Evolutionary conservation across 35 echinoderm and acorn worm species (phyloP).

Genomic region (Stichopus chloronotus): DNA sequence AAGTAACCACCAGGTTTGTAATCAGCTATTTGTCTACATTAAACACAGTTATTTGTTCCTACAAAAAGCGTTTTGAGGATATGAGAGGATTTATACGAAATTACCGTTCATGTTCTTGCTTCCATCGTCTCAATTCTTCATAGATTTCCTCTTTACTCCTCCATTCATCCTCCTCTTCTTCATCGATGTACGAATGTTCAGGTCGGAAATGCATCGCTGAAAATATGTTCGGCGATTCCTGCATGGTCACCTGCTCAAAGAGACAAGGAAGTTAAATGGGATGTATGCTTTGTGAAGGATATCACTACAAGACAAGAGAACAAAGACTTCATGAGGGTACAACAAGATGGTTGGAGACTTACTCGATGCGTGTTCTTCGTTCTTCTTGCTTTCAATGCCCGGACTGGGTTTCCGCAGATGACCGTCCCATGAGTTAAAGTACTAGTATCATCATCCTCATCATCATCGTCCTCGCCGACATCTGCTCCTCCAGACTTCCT

Average conservation of each 20-base stretch:
- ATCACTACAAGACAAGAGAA: no score
- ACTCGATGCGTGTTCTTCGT: conserved; percentile 61
- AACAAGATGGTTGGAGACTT: background rate
- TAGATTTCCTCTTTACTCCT: conserved; percentile 78
- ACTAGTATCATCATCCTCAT: conserved; percentile 75
- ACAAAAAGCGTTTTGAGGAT: no score
- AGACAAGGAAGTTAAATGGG: background rate
- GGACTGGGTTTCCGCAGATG: conserved; percentile 94
- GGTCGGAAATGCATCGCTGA: conserved; percentile 65
- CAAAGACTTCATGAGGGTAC: no score
- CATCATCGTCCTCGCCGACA: conserved; percentile 29
- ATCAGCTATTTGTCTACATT: no score
- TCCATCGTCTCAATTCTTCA: conserved; percentile 77
- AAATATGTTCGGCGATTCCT: conserved; percentile 67
- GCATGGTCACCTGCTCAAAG: conserved; percentile 34
- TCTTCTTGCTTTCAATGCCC: conserved; percentile 74
- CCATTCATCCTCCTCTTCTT: conserved; percentile 68
- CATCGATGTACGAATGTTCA: conserved; percentile 69
- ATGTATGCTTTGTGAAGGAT: background rate
- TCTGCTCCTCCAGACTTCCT: conserved; percentile 74
- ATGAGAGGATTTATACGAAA: no score
- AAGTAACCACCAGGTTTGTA: no score
- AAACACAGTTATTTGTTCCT: no score
- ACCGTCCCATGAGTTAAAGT: conserved; percentile 86
- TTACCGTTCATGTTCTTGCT: conserved; percentile 83